A percentile compares a stretch with the other conserved stretches of the same genome.
Evolutionary conservation across 2,797 vertebrate species (phyloP).

Genomic region (Parotocinclus haroldoi): DNA sequence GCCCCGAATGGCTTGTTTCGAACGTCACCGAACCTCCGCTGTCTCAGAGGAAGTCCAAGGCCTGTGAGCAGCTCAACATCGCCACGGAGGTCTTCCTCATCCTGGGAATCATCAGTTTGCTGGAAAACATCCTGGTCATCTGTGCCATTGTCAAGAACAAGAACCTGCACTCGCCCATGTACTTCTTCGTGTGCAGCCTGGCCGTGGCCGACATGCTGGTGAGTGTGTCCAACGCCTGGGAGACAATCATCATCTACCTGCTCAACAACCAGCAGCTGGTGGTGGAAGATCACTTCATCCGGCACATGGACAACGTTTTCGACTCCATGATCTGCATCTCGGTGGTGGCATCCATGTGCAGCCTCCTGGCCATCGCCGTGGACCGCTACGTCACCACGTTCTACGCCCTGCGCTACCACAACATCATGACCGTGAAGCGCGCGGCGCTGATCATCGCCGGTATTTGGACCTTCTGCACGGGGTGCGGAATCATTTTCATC

Average conservation of each 20-base stretch:
- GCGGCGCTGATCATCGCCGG: constrained; percentile 73
- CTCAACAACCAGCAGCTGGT: constrained; percentile 70
- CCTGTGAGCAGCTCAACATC: constrained; percentile 79
- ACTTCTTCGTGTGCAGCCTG: constrained; percentile 85
- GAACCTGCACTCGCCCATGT: constrained; percentile 86
- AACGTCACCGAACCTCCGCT: constrained; percentile 28
- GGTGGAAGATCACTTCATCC: constrained; percentile 72
- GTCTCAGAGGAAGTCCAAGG: constrained; percentile 39
- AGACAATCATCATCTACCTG: constrained; percentile 82
- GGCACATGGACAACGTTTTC: constrained; percentile 82
- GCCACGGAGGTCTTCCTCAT: constrained; percentile 81
- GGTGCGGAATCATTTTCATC: constrained; percentile 80
- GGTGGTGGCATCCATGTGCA: constrained; percentile 84
- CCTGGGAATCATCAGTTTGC: constrained; percentile 78
- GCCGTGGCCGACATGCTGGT: constrained; percentile 86
- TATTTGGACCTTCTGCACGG: constrained; percentile 79
- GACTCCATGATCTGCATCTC: constrained; percentile 88
- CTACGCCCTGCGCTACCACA: constrained; percentile 83
- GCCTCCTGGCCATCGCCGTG: constrained; percentile 82
- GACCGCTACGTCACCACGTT: constrained; percentile 87
- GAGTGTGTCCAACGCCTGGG: constrained; percentile 83
- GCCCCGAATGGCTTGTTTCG: not conserved
- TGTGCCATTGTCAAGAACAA: constrained; percentile 82
- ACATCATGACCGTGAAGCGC: constrained; percentile 78
- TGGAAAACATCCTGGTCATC: constrained; percentile 83